Evolutionary conservation across 2,797 vertebrate genomes (phyloP).

Genomic region (Propithecus deckenii): DNA sequence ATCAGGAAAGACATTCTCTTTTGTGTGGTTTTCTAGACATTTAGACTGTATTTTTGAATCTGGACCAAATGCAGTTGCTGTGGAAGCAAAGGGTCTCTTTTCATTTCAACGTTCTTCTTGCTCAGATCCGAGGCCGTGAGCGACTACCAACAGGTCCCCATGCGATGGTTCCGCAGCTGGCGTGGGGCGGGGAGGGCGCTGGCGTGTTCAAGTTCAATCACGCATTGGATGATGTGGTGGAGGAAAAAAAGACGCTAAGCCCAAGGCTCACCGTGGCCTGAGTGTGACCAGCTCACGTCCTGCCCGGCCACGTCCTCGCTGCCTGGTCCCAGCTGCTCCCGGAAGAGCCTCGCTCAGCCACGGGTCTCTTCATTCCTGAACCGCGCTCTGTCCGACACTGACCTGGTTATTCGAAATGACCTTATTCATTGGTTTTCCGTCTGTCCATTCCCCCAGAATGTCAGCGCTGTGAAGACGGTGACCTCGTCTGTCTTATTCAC

Average conservation of each 20-base stretch:
- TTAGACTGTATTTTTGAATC: not conserved
- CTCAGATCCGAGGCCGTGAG: no score
- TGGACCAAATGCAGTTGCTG: not conserved
- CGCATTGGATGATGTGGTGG: not conserved
- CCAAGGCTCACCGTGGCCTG: not conserved
- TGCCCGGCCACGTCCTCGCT: not conserved
- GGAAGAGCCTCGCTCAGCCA: not conserved
- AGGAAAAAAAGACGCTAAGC: not conserved
- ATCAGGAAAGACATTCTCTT: not conserved
- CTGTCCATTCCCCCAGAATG: not conserved
- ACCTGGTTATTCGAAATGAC: not conserved
- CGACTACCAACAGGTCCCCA: fast-evolving
- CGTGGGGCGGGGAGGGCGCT: not conserved
- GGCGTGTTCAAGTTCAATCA: not conserved
- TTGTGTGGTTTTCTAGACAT: not conserved
- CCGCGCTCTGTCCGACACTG: not conserved
- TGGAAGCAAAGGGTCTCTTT: not conserved
- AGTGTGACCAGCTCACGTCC: not conserved
- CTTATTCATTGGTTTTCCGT: not conserved
- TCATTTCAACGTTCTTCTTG: no score
- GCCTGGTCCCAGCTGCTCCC: not conserved
- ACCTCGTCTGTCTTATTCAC: not conserved
- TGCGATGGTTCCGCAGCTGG: not conserved
- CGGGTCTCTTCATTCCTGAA: not conserved
- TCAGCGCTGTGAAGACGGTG: not conserved